Base-by-base conservation (phyloP, 2,888 invertebrate genomes). In the Drosophila buzzatii region DNA sequence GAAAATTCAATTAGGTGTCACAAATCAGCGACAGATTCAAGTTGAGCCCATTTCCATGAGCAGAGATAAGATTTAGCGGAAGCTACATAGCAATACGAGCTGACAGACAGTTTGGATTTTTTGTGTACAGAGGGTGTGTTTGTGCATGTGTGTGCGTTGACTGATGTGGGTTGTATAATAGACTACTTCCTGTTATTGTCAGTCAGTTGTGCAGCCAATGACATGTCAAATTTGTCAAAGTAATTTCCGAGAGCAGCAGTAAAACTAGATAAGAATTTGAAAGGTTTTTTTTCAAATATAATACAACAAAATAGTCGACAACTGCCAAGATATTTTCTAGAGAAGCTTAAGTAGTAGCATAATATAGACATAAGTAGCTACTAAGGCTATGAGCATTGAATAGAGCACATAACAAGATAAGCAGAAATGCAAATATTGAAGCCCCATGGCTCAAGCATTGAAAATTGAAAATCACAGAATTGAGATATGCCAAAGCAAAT, bases 221-320 rank as follows among this genome's bases (percentile, higher is more conserved):
- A 67, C 74, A 80, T 77, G 80, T 82, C 69, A 76, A 88, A 85
- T 82, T 87, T 82, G 66, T 79, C 82, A 78, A 84, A 81, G 60
- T 73, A 73, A 70, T 59, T 74, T 63, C 51, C 60, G 12, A 53
- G 27, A 31, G 59, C 18, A 18, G 27, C 16, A 45, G 55, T 23
- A 35, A 49, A 51, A 53, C 31, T 27, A 56, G 23, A 42, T 31
- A 45, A 9, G 41, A 59, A 12, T 33, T 60, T 69, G 37, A 18
- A 78, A 47, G 52, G 23, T 55, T 67, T 61, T 45, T n/a, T n/a
- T n/a, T n/a, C n/a, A n/a, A n/a, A 64, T 52, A 65, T 65, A 55
- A 61, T 27, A 49, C 7, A 62, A 51, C 16, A 37, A 53, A 23
- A 5, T 23, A 47, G 42, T 23, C 27, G 44, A 71, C 64, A 53